These are phyloP conservation scores for Centropyge bicolor DNA, from an alignment of 2,797 vertebrate genomes.

Conservation along the genomic window DNA sequence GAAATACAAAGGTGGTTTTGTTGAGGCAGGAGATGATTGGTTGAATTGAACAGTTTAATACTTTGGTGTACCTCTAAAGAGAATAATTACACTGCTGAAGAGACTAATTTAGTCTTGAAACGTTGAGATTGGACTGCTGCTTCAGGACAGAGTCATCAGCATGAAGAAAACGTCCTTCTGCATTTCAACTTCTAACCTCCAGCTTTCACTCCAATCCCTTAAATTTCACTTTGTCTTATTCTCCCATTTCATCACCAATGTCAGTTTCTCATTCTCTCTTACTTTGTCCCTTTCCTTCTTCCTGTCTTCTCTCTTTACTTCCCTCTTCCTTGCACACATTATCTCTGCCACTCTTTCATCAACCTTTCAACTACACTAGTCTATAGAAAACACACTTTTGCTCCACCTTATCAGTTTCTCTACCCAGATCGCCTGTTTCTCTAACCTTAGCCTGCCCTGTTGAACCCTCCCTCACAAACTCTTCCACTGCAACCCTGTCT, in stretches of 20 bases:
- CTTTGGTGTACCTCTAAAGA: constrained; percentile 46
- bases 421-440: no score
- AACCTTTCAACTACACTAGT: not conserved
- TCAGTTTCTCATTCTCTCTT: not conserved
- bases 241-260: not conserved
- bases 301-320: not conserved
- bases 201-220: constrained; percentile 11
- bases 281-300: not conserved
- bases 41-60: constrained; percentile 63
- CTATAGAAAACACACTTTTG: not conserved
- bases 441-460: not conserved
- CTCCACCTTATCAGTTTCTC: not conserved
- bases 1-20: constrained; percentile 76
- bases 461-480: not conserved
- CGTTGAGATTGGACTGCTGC: constrained; percentile 25
- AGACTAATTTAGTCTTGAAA: constrained; percentile 51
- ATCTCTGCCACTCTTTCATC: not conserved
- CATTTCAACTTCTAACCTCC: constrained; percentile 9
- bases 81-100: constrained; percentile 55
- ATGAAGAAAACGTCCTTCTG: constrained; percentile 19
- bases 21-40: constrained; percentile 47
- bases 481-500: not conserved
- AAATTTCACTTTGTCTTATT: constrained; percentile 4
- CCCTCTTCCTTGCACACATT: not conserved
- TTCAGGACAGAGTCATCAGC: constrained; percentile 30